These are phyloP conservation scores for Drosophila glabriapex DNA, from an alignment of 2,888 invertebrate species.

Conservation along the genomic window DNA sequence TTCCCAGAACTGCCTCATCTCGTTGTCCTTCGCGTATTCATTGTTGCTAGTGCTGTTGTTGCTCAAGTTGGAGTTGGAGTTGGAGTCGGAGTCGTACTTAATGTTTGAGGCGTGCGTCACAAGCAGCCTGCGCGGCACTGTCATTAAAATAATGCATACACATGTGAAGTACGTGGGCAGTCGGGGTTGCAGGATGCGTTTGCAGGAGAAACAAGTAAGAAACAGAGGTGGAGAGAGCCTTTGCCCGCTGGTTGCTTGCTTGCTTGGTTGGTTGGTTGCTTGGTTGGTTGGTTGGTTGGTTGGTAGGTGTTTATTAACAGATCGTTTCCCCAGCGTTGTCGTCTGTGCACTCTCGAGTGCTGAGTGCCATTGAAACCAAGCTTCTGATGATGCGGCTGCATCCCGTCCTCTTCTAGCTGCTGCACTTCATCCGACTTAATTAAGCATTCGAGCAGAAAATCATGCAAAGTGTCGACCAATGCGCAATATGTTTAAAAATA, in stretches of 20 bases:
- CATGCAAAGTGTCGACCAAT: slow-evolving; percentile 74
- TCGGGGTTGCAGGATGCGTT: slow-evolving; percentile 48
- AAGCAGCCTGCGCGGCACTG: slow-evolving; percentile 68
- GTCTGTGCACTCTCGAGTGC: slow-evolving; percentile 48
- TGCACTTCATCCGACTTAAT: slow-evolving; percentile 39
- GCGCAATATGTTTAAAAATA: slow-evolving; percentile 75
- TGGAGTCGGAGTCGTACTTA: slow-evolving; percentile 55
- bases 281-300: slow-evolving; percentile 62
- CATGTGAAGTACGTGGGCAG: slow-evolving; percentile 78
- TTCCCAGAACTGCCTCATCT: slow-evolving; percentile 53
- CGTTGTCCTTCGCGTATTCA: slow-evolving; percentile 69
- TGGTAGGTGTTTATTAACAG: slow-evolving; percentile 84
- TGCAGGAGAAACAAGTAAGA: neutral
- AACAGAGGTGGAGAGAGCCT: neutral
- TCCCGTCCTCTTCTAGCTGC: neutral
- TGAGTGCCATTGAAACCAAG: slow-evolving; percentile 56
- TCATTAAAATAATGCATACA: slow-evolving; percentile 83
- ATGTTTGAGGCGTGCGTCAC: slow-evolving; percentile 77
- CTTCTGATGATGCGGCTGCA: neutral
- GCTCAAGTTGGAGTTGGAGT: slow-evolving; percentile 39
- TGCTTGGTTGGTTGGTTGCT: slow-evolving; percentile 61
- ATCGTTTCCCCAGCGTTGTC: slow-evolving; percentile 77
- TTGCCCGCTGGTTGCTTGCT: slow-evolving; percentile 4
- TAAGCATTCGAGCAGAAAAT: slow-evolving; percentile 72
- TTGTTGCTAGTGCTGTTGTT: slow-evolving; percentile 22